Evolutionary conservation across 2,113 vertebrate genomes (phyloP).

Genomic region (Hyperopisus bebe): DNA sequence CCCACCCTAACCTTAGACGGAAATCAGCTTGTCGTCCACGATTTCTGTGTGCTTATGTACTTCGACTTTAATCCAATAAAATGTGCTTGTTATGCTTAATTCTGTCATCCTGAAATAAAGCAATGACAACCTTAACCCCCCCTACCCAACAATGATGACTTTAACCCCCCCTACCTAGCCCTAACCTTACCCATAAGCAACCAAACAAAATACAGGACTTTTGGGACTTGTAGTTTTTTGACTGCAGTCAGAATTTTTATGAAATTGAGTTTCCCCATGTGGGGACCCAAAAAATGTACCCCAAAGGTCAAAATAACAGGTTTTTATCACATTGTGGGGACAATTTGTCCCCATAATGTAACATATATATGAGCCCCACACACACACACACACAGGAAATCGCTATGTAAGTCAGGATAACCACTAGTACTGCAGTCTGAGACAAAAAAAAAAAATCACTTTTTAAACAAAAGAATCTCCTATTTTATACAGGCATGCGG

Average conservation of each 20-base stretch:
- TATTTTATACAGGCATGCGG: neutral
- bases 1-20: neutral
- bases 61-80: constrained; percentile 37
- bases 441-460: neutral
- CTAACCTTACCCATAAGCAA: too few relatives aligned
- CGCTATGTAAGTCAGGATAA: constrained; percentile 45
- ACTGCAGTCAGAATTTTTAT: too few relatives aligned
- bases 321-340: too few relatives aligned
- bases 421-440: constrained; percentile 36
- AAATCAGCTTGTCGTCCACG: constrained; percentile 22
- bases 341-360: neutral
- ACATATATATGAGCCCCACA: neutral
- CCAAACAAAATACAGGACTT: too few relatives aligned
- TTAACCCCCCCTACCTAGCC: too few relatives aligned
- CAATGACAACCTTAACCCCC: too few relatives aligned
- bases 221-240: too few relatives aligned
- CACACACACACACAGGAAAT: constrained; percentile 40
- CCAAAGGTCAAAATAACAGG: too few relatives aligned
- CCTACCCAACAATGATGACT: too few relatives aligned
- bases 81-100: constrained; percentile 36
- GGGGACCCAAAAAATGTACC: too few relatives aligned
- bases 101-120: constrained; percentile 36
- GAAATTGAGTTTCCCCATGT: too few relatives aligned
- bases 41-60: constrained; percentile 35
- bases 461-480: neutral